Percentiles rank a stretch among this genome's conserved stretches.
phyloP scores from a whole-genome alignment of 2,797 vertebrate genomes.

The Sebastes hopkinsi region DNA sequence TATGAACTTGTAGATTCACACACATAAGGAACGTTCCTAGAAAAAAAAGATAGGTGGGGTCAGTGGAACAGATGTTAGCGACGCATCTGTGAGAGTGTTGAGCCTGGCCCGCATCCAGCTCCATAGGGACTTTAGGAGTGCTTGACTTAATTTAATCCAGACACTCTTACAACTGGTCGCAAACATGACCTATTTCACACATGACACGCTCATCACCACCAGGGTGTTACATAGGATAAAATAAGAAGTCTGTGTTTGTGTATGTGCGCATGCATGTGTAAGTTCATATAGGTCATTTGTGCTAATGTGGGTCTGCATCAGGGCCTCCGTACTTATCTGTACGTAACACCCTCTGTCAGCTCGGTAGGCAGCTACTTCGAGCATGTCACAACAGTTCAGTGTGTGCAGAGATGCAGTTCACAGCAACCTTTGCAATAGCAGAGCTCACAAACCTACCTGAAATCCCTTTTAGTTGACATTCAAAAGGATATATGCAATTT shows the following conservation, averaged over 20 bases:
- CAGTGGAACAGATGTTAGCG: conserved; percentile 58
- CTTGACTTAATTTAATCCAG: conserved; percentile 51
- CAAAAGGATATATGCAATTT: not conserved
- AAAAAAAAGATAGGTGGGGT: conserved; percentile 43
- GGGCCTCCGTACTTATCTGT: conserved; percentile 42
- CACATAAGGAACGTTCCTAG: not conserved
- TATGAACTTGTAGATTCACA: conserved; percentile 8
- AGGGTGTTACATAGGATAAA: not conserved
- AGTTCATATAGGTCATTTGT: conserved; percentile 28
- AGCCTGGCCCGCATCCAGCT: conserved; percentile 33
- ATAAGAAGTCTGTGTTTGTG: not conserved
- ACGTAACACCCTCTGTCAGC: conserved; percentile 33
- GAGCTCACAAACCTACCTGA: not conserved
- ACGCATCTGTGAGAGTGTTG: conserved; percentile 21
- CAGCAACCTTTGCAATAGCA: not conserved
- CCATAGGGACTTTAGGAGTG: conserved; percentile 31
- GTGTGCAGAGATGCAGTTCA: conserved; percentile 7
- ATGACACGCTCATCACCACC: conserved; percentile 14
- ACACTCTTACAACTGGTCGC: conserved; percentile 41
- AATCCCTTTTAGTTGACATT: not conserved
- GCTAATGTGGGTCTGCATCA: conserved; percentile 21
- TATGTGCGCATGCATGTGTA: not conserved
- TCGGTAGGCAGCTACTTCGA: conserved; percentile 40
- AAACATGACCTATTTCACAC: conserved; percentile 49
- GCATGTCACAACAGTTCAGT: conserved; percentile 30